Base-by-base conservation (phyloP, 2,888 invertebrate species). In the Ditula angustiorana region DNA sequence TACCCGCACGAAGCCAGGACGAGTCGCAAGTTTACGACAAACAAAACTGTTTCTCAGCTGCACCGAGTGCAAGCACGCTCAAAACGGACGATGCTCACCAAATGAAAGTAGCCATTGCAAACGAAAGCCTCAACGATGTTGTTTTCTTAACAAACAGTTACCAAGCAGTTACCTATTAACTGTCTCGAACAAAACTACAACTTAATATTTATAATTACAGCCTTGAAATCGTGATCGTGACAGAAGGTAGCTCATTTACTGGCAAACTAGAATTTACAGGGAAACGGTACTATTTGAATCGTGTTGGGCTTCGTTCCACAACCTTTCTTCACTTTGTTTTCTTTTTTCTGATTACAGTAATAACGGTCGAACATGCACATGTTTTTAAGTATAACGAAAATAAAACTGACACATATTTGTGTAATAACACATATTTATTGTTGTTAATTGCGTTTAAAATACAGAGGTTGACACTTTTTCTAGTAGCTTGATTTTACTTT, bases 141-240 rank as follows among this genome's bases (percentile, higher is more conserved):
- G 26, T 28, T 44, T 16, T 46, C 21, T n/a, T n/a, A n/a, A n/a
- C n/a, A n/a, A 11, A 10, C 26, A 26, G 41, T 56, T 44, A 35
- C 30, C 26, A 52, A 41, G 41, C 41, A 41, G 37, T 55, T 26
- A 41, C 5, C 47, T 58, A 58, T 21, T 46, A 35, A 59, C 35
- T 37, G 28, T 41, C 37, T 50, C 21, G 26, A 35, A 23, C 11
- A 8, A 24, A 41, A 56, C 55, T 41, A 8, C 26, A 24, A 37
- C 44, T 30, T 61, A 44, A 53, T 37, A 33, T 53, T 66, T 58
- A 74, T 72, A 75, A 74, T 72, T 69, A 26, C 37, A 50, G 35
- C 67, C 64, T 69, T 69, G 72, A 67, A 68, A 71, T 67, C 67
- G 62, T 61, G 70, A 67, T 68, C 53, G 21, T 61, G 37, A 26